Evolutionary conservation across 1,140 invertebrate species (phyloP).

Genomic region (Arctopsyche grandis): DNA sequence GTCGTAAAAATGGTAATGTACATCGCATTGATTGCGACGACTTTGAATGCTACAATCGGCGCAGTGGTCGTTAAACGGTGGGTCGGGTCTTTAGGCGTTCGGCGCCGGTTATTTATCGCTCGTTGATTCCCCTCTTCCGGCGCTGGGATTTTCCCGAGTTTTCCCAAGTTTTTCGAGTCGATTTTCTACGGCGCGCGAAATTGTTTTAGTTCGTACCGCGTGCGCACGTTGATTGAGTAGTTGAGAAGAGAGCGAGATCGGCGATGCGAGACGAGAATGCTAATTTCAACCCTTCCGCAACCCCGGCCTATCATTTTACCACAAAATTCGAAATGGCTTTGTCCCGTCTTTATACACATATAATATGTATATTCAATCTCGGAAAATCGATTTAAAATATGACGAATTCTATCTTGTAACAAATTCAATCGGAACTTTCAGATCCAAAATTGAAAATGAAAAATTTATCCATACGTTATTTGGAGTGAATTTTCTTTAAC

Average conservation of each 20-base stretch:
- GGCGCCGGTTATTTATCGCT: slow-evolving; percentile 49
- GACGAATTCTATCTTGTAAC: no score
- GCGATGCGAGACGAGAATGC: slow-evolving; percentile 37
- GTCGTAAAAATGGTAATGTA: slow-evolving; percentile 23
- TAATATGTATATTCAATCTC: no score
- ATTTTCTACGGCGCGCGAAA: slow-evolving; percentile 21
- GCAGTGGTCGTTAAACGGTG: slow-evolving; percentile 25
- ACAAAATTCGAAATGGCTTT: no score
- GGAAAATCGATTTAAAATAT: not conserved
- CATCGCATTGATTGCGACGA: slow-evolving; percentile 21
- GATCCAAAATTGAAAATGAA: no score
- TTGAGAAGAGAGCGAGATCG: slow-evolving; percentile 42
- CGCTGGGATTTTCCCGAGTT: not conserved
- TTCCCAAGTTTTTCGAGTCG: not conserved
- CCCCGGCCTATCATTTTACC: no score
- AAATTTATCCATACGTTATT: not conserved
- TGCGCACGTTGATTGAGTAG: slow-evolving; percentile 52
- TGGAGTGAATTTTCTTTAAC: not conserved
- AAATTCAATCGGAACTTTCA: no score
- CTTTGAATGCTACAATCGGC: slow-evolving; percentile 12
- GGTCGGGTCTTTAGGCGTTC: slow-evolving; percentile 47
- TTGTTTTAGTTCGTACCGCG: slow-evolving; percentile 48
- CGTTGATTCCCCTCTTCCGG: slow-evolving; percentile 46
- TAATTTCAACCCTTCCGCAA: slow-evolving; percentile 32
- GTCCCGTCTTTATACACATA: not conserved